Evolutionary conservation across 1,140 invertebrate species (phyloP).

Genomic region (Drosophila subobscura): DNA sequence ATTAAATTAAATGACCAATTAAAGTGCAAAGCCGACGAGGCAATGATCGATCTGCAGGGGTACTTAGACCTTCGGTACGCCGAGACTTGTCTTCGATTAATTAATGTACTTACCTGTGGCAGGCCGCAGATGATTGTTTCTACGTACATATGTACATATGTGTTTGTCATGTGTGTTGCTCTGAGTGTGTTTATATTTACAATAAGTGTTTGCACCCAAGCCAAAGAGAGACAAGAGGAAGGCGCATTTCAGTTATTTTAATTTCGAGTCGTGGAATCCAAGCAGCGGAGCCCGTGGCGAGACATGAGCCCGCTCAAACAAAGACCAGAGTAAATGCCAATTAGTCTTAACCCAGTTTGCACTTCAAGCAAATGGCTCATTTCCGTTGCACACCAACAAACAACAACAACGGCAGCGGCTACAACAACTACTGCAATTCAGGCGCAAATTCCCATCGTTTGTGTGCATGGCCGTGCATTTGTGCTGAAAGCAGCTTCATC

Average conservation of each 20-base stretch:
- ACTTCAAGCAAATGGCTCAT: conserved; percentile 78
- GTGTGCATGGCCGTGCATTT: conserved; percentile 63
- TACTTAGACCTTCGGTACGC: no score
- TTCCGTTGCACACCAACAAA: conserved; percentile 53
- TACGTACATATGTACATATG: conserved; percentile 21
- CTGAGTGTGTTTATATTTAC: conserved; percentile 4
- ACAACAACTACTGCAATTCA: conserved; percentile 25
- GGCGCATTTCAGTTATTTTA: conserved; percentile 55
- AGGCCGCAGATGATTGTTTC: conserved; percentile 1
- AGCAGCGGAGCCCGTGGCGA: conserved; percentile 12
- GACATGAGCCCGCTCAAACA: conserved; percentile 32
- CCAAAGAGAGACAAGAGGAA: not conserved
- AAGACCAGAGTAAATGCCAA: conserved; percentile 69
- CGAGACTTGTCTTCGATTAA: conserved; percentile 1
- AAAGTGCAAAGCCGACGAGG: no score
- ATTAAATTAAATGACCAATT: no score
- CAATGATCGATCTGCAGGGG: no score
- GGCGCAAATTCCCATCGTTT: conserved; percentile 50
- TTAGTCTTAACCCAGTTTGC: conserved; percentile 82
- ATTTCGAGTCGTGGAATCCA: conserved; percentile 52
- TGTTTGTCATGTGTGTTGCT: conserved; percentile 16
- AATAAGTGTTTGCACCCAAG: conserved; percentile 5
- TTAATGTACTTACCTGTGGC: not conserved
- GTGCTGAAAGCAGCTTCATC: conserved; percentile 46
- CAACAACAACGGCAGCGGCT: conserved; percentile 14